Base-by-base conservation (phyloP, 1,140 invertebrate species). In the Thaumatotibia leucotreta region DNA sequence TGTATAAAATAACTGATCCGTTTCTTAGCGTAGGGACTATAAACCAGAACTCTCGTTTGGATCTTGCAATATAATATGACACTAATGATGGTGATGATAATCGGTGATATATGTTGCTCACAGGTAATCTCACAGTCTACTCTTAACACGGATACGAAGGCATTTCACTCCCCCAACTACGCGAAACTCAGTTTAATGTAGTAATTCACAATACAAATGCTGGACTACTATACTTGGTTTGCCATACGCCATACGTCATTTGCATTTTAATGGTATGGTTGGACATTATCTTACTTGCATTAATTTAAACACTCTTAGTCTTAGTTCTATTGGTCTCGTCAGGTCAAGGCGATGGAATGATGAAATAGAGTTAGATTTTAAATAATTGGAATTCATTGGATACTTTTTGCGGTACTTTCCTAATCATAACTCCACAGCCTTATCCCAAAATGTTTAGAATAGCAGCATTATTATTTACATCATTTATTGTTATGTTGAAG, bases 401-500 rank as follows among this genome's bases (percentile, higher is more conserved):
- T 45, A 20, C 39, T 20, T 20, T 45, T 45, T 45, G 39, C 39
- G 4, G 20, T 14, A 39, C 4, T 0, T 17, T 14, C 5, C 1
- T 0, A 45, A 5, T 6, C 6, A 14, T 39, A 20, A 45, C 39
- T 45, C 17, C 17, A 20, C 1, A 3, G 39, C 17, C 14, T 45
- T 45, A 45, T 45, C 27, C 24, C 50, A 62, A 67, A 49, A 67
- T 52, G 62, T 65, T 69, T 65, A 68, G 39, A 66, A 64, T 63
- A 64, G 54, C 35, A 63, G 22, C n/a, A 61, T 54, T 64, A 50
- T 62, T 61, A 61, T 27, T 66, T 32, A 33, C 66, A 66, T 33
- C 24, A 33, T 52, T 45, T 64, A 58, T 49, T 70, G 68, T 77
- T 87, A 91, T 80, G 88, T 91, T 17, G 88, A 91, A 73, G 86